These are phyloP conservation scores for Xiphorhynchus erythropygius DNA, from an alignment of 2,797 vertebrate genomes.

Conservation along the genomic window DNA sequence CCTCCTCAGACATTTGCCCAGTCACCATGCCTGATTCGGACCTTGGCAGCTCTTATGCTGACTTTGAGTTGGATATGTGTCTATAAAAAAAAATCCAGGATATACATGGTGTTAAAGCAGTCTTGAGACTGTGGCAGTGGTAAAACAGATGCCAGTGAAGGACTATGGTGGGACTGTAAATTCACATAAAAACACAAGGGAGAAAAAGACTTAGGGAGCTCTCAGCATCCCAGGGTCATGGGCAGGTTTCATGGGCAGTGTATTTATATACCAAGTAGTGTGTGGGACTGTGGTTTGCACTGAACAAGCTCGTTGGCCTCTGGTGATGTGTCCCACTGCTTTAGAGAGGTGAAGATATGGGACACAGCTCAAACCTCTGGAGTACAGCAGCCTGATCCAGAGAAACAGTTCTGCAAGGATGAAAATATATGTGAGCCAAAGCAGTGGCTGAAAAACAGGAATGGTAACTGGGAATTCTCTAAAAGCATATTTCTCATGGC, in stretches of 20 bases:
- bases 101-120: background rate
- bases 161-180: background rate
- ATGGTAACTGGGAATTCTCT: background rate
- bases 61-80: background rate
- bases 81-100: background rate
- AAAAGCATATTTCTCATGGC: background rate
- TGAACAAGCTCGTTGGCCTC: background rate
- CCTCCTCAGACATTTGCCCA: background rate
- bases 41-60: background rate
- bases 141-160: background rate
- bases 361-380: background rate
- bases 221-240: background rate
- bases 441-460: background rate
- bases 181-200: background rate
- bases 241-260: background rate
- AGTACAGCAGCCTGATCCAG: background rate
- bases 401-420: background rate
- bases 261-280: background rate
- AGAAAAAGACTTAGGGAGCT: background rate
- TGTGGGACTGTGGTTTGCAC: background rate
- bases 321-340: background rate
- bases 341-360: background rate
- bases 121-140: background rate
- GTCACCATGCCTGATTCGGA: background rate
- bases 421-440: rapidly evolving